These are phyloP conservation scores for Sapajus apella DNA, from an alignment of 2,113 vertebrate species.

Conservation along the genomic window DNA sequence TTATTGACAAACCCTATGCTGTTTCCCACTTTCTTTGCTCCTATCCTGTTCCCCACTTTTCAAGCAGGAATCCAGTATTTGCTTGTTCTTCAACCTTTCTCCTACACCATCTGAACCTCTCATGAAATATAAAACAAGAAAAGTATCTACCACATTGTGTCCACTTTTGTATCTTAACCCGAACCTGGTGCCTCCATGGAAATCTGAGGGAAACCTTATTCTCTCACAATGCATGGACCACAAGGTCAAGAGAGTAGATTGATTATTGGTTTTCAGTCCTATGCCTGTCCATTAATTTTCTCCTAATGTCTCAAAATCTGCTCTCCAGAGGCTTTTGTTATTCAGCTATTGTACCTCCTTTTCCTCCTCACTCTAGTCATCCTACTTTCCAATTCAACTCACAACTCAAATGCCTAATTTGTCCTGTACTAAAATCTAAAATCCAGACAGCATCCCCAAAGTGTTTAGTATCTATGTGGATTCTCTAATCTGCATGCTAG, in stretches of 20 bases:
- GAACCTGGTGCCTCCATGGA: background rate
- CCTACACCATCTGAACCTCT: background rate
- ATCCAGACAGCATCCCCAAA: background rate
- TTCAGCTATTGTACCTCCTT: background rate
- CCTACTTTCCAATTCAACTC: background rate
- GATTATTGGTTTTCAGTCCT: background rate
- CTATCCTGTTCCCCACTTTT: background rate
- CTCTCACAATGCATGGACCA: background rate
- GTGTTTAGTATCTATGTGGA: background rate
- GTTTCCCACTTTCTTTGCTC: too few relatives aligned
- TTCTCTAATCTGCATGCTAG: background rate
- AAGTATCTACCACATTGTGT: background rate
- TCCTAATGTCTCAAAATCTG: background rate
- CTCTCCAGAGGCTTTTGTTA: background rate
- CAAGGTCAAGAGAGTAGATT: background rate
- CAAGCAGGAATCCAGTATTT: background rate
- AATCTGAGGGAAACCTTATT: background rate
- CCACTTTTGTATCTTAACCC: background rate
- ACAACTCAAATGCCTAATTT: background rate
- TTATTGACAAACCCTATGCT: background rate
- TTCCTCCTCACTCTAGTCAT: background rate
- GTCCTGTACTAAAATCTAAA: background rate
- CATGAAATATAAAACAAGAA: background rate
- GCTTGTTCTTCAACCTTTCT: background rate
- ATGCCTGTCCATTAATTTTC: background rate